Evolutionary conservation across 2,113 vertebrate genomes (phyloP).

Genomic region (Pycnonotus jocosus): DNA sequence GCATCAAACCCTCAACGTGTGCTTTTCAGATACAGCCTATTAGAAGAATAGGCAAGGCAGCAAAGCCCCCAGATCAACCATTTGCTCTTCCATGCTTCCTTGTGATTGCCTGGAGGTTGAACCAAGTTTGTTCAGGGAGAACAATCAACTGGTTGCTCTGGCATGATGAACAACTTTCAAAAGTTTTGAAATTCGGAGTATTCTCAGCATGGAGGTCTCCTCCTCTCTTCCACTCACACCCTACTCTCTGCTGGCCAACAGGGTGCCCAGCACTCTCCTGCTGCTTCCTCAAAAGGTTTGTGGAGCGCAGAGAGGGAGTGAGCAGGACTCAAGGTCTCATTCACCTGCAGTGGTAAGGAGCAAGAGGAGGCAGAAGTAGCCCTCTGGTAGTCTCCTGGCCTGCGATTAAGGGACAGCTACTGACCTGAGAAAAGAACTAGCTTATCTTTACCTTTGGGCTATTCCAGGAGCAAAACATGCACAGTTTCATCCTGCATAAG

Average conservation of each 20-base stretch:
- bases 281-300: neutral
- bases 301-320: neutral
- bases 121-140: neutral
- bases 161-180: neutral
- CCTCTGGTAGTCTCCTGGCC: neutral
- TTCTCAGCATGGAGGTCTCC: neutral
- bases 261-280: neutral
- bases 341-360: neutral
- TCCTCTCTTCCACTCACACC: neutral
- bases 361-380: neutral
- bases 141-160: neutral
- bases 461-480: neutral
- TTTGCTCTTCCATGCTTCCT: neutral
- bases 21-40: neutral
- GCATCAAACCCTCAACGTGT: neutral
- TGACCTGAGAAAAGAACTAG: neutral
- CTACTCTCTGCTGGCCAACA: neutral
- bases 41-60: neutral
- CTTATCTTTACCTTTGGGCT: neutral
- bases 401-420: neutral
- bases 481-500: neutral
- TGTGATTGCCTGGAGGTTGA: neutral
- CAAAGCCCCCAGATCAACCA: neutral
- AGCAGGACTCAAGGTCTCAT: neutral
- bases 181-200: neutral